Percentiles rank a stretch among this genome's conserved stretches.
Conservation (phyloP, 1,140 invertebrate species). For the Temnothorax nylanderi region DNA sequence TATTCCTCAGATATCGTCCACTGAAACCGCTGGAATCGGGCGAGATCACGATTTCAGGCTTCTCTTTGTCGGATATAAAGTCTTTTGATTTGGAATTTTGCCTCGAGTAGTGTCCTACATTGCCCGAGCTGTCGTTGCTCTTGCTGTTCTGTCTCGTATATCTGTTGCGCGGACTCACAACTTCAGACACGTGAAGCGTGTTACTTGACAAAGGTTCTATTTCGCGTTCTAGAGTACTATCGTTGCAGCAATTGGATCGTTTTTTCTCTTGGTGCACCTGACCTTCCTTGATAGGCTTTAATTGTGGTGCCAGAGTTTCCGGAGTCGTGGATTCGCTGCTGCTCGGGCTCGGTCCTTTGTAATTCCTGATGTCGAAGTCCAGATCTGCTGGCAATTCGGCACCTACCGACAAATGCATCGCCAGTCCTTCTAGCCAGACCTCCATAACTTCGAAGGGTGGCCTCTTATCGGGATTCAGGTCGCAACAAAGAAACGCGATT, state of each 20-base stretch:
- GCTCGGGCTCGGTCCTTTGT: conserved; percentile 87
- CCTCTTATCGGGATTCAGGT: conserved; percentile 94
- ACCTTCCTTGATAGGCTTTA: conserved; percentile 86
- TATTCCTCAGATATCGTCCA: conserved; percentile 70
- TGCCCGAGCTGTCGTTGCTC: conserved; percentile 40
- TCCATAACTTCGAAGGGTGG: conserved; percentile 95
- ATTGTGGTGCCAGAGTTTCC: conserved; percentile 83
- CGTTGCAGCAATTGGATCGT: conserved; percentile 78
- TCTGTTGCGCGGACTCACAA: conserved; percentile 63
- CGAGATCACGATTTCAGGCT: conserved; percentile 72
- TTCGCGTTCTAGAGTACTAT: conserved; percentile 83
- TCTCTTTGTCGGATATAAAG: conserved; percentile 61
- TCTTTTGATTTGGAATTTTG: conserved; percentile 77
- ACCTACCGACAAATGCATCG: conserved; percentile 89
- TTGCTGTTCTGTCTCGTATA: conserved; percentile 75
- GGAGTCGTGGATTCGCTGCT: conserved; percentile 88
- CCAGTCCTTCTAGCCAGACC: conserved; percentile 92
- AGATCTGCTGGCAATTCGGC: conserved; percentile 89
- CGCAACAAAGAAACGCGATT: conserved; percentile 95
- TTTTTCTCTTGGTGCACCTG: conserved; percentile 83
- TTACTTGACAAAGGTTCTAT: conserved; percentile 55
- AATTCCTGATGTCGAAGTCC: conserved; percentile 91
- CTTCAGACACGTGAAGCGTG: conserved; percentile 65
- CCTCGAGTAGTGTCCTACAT: conserved; percentile 64
- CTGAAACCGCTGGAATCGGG: conserved; percentile 70